Conservation (phyloP, 37 sponge, comb jelly and placozoan genomes). For the Agelas oroides region DNA sequence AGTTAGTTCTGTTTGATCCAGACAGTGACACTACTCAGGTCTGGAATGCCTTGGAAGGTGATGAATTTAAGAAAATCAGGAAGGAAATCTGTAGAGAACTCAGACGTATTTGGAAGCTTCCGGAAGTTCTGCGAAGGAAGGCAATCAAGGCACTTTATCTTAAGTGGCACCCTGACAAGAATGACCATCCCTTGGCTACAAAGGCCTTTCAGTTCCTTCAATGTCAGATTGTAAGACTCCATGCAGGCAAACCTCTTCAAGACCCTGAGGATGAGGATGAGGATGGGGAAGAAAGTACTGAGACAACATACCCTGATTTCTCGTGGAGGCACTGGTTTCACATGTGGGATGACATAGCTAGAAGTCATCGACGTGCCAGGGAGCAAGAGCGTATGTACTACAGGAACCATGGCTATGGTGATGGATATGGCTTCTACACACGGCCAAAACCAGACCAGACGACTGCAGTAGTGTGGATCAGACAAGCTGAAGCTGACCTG, state of each 20-base stretch:
- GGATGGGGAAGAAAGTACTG: not conserved
- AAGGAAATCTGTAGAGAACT: conserved; percentile 9
- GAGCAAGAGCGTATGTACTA: not conserved
- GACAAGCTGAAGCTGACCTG: conserved; percentile 48
- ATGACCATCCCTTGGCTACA: conserved; percentile 5
- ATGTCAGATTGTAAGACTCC: not conserved
- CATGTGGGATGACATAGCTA: conserved; percentile 7
- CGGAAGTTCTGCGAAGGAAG: conserved; percentile 1
- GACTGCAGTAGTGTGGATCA: conserved; percentile 45
- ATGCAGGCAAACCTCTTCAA: not conserved
- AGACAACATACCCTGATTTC: no score
- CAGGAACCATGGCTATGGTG: not conserved
- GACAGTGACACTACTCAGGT: not conserved
- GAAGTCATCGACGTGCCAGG: not conserved
- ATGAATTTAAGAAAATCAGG: conserved; percentile 16
- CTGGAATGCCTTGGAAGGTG: conserved; percentile 14
- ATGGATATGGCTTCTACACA: not conserved
- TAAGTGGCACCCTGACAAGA: conserved; percentile 40
- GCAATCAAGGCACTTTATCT: conserved; percentile 33
- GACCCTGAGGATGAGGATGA: not conserved
- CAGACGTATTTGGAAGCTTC: conserved; percentile 13
- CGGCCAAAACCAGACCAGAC: not conserved
- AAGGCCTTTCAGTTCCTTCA: conserved; percentile 36
- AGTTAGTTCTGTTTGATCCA: conserved; percentile 11
- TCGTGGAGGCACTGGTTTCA: not conserved